Conservation (phyloP, 2,888 invertebrate species). For the Andrena hattorfiana region DNA sequence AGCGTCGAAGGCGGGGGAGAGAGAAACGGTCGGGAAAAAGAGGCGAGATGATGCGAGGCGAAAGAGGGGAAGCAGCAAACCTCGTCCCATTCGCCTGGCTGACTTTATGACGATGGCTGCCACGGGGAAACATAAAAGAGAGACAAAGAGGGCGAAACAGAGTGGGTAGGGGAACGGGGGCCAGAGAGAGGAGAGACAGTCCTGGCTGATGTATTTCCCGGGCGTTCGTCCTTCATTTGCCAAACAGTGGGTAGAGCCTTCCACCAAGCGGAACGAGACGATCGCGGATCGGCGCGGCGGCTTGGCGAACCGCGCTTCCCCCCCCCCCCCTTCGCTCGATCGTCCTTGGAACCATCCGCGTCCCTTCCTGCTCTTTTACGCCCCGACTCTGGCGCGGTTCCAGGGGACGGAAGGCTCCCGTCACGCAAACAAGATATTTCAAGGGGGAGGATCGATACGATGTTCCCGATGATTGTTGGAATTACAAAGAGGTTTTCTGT, state of each 20-base stretch:
- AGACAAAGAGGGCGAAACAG: constrained; percentile 66
- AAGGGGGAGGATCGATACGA: background rate
- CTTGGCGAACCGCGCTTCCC: constrained; percentile 9
- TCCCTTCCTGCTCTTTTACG: constrained; percentile 10
- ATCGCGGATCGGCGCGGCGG: constrained; percentile 42
- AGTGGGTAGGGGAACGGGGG: constrained; percentile 31
- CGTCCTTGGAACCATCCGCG: background rate
- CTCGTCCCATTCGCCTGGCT: constrained; percentile 80
- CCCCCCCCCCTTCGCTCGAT: background rate
- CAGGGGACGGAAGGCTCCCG: background rate
- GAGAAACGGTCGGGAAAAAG: constrained; percentile 3
- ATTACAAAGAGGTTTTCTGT: background rate
- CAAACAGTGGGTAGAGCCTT: constrained; percentile 72
- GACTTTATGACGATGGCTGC: constrained; percentile 83
- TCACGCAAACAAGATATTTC: background rate
- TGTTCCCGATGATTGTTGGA: background rate
- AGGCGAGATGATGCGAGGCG: constrained; percentile 13
- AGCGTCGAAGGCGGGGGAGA: constrained; percentile 6
- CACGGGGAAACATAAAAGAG: constrained; percentile 78
- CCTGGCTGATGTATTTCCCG: constrained; percentile 59
- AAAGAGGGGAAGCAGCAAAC: constrained; percentile 60
- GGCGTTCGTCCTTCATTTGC: constrained; percentile 75
- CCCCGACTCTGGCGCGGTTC: constrained; percentile 6
- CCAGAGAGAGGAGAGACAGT: constrained; percentile 46
- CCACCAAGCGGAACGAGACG: constrained; percentile 56